phyloP scores from a whole-genome alignment of 2,113 vertebrate genomes.

The Mionectes macconnelli region DNA sequence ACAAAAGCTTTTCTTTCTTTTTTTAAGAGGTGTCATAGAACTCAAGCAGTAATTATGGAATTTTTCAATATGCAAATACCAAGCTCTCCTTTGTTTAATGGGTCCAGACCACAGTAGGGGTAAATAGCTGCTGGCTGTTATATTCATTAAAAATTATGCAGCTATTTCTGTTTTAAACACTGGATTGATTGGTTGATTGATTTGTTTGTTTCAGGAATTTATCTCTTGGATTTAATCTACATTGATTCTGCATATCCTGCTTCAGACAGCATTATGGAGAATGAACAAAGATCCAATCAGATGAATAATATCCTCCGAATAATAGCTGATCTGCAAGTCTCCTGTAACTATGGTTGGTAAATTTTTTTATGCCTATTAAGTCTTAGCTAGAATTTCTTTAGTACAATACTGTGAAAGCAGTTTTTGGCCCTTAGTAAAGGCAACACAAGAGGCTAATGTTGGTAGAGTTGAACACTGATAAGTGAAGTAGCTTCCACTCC shows the following conservation, averaged over 20 bases:
- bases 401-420: not conserved
- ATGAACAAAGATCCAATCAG: slow-evolving; percentile 92
- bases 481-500: not conserved
- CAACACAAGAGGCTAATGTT: not conserved
- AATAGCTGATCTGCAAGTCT: slow-evolving; percentile 93
- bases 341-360: slow-evolving; percentile 88
- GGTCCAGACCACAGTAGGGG: not conserved
- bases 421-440: not conserved
- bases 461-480: not conserved
- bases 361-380: not conserved
- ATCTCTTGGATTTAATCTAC: slow-evolving; percentile 94
- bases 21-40: not conserved
- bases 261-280: slow-evolving; percentile 95
- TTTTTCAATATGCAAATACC: not conserved
- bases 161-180: not conserved
- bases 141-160: not conserved
- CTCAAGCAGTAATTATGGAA: not conserved
- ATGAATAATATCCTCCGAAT: slow-evolving; percentile 97
- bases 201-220: slow-evolving; percentile 83
- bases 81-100: not conserved
- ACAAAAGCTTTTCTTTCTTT: not conserved
- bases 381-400: not conserved
- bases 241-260: slow-evolving; percentile 95
- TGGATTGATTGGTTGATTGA: not conserved
- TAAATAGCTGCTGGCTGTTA: not conserved